Conservation (phyloP, 2,888 invertebrate genomes). For the Nomada ruficornis region DNA sequence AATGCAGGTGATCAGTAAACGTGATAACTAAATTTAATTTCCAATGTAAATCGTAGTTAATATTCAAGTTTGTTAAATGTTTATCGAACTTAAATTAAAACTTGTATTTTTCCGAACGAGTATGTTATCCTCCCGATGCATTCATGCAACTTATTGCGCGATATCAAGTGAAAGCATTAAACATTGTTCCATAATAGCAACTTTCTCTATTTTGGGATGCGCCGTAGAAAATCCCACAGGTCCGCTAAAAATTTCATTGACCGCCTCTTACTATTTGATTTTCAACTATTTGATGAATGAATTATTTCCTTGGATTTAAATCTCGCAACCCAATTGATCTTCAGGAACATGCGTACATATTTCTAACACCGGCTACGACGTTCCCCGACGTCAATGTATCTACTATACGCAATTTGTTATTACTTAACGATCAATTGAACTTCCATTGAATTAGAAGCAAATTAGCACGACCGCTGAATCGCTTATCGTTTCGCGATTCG, state of each 20-base stretch:
- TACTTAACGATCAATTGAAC: neutral
- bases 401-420: neutral
- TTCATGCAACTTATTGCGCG: constrained; percentile 21
- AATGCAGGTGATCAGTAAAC: no score
- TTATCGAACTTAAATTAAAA: no score
- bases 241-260: neutral
- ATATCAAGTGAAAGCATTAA: constrained; percentile 34
- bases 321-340: no score
- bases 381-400: neutral
- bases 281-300: neutral
- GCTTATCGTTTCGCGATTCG: neutral
- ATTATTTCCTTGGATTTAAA: neutral
- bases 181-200: neutral
- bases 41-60: no score
- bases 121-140: no score
- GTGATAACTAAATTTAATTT: no score
- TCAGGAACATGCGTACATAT: neutral
- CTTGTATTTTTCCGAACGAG: no score
- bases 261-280: neutral
- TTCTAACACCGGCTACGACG: neutral
- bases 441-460: constrained; percentile 11
- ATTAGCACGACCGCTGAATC: constrained; percentile 1
- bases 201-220: constrained; percentile 19
- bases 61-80: no score
- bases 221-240: neutral